Base-by-base conservation (phyloP, 2,113 vertebrate species). In the Crotalus horridus region DNA sequence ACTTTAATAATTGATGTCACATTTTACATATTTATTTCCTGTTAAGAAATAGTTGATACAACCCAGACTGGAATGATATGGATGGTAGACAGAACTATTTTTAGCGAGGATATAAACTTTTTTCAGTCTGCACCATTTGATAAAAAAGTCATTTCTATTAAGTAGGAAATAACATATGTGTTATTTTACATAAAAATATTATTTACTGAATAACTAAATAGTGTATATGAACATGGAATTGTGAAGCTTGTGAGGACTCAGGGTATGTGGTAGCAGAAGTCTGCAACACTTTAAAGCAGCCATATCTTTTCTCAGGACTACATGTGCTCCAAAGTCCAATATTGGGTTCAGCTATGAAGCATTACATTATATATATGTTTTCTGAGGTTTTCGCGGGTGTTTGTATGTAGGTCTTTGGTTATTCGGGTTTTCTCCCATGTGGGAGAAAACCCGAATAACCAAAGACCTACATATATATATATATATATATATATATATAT, bases 1-100 rank as follows among this genome's bases (percentile, higher is more conserved):
- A 95, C 74, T 51, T 90, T 89, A 96, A 95, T 96, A 95, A 93
- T 96, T 97, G 96, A 96, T 95, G 92, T 94, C 58, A 93, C 95
- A n/a, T 92, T 90, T 95, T 93, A 95, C 46, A 43, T 92, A 93
- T 96, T 97, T 97, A 95, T 96, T 96, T 96, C 94, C 96, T 96
- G 89, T 91, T 90, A 93, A 91, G 96, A 95, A 97, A 90, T 39
- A 92, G 94, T 94, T 95, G 94, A 88, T 85, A 90, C 33, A 74
- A 24, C 55, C 91, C 43, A 93, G 93, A 64, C 87, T 91, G 87
- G 81, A 90, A 86, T 55, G 81, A 96, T 94, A 51, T 0, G 0
- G 90, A 51, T 0, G 0, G 88, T 58, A 93, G 95, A 93, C 90
- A 96, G 93, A 96, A 88, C 48, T 87, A 55, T 95, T 96, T 89